A percentile compares a stretch with the other conserved stretches of the same genome.
Evolutionary conservation across 2,113 vertebrate genomes (phyloP).

Genomic region (Trachemys scripta): DNA sequence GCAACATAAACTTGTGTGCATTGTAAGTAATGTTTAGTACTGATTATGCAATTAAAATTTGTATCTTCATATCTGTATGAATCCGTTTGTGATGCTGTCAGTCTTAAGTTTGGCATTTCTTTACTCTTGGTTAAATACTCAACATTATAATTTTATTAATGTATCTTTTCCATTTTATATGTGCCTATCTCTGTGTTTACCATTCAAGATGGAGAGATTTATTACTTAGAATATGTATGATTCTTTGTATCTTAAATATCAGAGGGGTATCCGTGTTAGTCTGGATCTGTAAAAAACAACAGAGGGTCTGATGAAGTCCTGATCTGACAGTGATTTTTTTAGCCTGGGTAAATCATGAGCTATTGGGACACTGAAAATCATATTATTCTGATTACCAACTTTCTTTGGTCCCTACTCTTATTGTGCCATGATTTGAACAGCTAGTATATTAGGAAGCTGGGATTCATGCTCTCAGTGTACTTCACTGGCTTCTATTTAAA

Average conservation of each 20-base stretch:
- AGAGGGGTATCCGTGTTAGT: too few species aligned
- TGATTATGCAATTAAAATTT: neutral
- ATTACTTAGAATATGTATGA: neutral
- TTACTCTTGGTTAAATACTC: neutral
- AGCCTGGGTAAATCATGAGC: neutral
- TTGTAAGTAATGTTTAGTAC: neutral
- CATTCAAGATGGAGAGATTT: rapidly evolving
- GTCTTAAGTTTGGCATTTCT: neutral
- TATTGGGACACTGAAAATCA: neutral
- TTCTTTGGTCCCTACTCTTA: neutral
- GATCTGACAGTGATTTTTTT: neutral
- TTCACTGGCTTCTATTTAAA: constrained; percentile 33
- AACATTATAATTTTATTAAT: neutral
- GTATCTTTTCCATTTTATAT: neutral
- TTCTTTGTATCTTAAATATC: neutral
- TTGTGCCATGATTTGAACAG: constrained; percentile 36
- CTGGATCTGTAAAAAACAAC: too few species aligned
- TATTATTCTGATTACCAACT: neutral
- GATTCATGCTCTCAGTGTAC: constrained; percentile 54
- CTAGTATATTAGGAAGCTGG: neutral
- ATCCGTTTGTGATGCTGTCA: neutral
- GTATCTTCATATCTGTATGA: neutral
- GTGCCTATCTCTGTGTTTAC: neutral
- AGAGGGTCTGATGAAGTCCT: neutral
- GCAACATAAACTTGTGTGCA: neutral